Base-by-base conservation (phyloP, 2,113 vertebrate species). In the Rhinolophus ferrumequinum region DNA sequence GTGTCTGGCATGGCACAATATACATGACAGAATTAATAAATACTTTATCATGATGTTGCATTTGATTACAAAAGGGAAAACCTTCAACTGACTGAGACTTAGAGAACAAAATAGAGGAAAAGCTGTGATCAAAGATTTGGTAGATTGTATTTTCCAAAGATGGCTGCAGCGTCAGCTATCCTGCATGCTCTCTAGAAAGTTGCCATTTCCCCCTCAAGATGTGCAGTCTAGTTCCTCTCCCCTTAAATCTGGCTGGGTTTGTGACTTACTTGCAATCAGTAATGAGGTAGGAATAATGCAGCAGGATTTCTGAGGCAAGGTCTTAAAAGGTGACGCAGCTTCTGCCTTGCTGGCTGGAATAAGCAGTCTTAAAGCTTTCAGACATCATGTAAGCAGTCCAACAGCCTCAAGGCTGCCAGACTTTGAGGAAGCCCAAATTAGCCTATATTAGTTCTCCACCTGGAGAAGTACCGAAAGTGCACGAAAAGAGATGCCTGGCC, bases 341-440 rank as follows among this genome's bases (percentile, higher is more conserved):
- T 90, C 77, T 91, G 9, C 54, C 10, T 77, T 92, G 50, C 58
- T 95, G 93, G 67, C n/a, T 93, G 21, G 30, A 93, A 85, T 60
- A 85, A 88, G 66, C 52, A 70, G 2, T 79, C 22, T 52, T 88
- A 38, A 93, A 82, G 19, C 5, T 75, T 86, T 91, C 60, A 94
- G 91, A 93, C 5, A 85, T 41, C 33, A 33, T 16, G 26, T 52
- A 77, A 90, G 52, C 50, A 50, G 19, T 70, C 14, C 72, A 84
- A n/a, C 0, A 72, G 9, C 52, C 12, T 30, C 2, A 18, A 50
- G 21, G 6, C 56, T 81, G n/a, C 60, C 50, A 83, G 14, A 80
- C 16, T 92, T 5, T 58, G 21, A 89, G 70, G 58, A 96, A 72
- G 47, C 52, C 38, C 18, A 76, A 76, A 66, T 30, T 58, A 89